Conservation (phyloP, 2,113 vertebrate genomes). For the Brachyhypopomus gauderio region DNA sequence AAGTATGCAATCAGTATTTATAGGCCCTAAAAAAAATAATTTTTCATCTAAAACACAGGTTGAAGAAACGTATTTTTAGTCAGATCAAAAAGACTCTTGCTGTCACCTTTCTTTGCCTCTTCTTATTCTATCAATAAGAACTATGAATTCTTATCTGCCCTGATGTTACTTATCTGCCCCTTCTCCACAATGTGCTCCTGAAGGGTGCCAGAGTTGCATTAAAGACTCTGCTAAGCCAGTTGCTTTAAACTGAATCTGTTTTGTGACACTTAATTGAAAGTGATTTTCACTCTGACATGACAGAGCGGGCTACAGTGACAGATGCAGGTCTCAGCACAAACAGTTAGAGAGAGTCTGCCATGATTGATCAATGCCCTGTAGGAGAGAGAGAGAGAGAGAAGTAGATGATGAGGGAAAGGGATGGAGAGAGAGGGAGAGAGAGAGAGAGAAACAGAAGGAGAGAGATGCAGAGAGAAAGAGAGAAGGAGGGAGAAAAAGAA, state of each 20-base stretch:
- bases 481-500: conserved; percentile 62
- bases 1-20: conserved; percentile 5
- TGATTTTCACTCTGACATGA: conserved; percentile 85
- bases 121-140: conserved; percentile 59
- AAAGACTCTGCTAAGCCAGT: conserved; percentile 86
- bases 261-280: conserved; percentile 95
- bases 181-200: conserved; percentile 82
- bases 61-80: conserved; percentile 25
- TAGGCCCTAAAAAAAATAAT: conserved; percentile 7
- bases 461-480: not conserved
- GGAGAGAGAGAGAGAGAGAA: conserved; percentile 75
- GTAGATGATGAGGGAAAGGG: conserved; percentile 70
- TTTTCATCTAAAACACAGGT: not conserved
- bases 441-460: conserved; percentile 67
- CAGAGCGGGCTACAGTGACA: conserved; percentile 85
- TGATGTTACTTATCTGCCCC: too few relatives aligned
- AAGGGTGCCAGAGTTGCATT: conserved; percentile 84
- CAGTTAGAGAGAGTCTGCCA: conserved; percentile 92
- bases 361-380: conserved; percentile 96
- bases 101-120: conserved; percentile 30
- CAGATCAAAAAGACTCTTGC: conserved; percentile 37
- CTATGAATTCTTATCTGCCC: conserved; percentile 56
- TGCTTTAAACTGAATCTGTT: conserved; percentile 97
- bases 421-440: conserved; percentile 51
- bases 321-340: conserved; percentile 91